Base-by-base conservation (phyloP, 2,113 vertebrate species). In the Aleadryas rufinucha region DNA sequence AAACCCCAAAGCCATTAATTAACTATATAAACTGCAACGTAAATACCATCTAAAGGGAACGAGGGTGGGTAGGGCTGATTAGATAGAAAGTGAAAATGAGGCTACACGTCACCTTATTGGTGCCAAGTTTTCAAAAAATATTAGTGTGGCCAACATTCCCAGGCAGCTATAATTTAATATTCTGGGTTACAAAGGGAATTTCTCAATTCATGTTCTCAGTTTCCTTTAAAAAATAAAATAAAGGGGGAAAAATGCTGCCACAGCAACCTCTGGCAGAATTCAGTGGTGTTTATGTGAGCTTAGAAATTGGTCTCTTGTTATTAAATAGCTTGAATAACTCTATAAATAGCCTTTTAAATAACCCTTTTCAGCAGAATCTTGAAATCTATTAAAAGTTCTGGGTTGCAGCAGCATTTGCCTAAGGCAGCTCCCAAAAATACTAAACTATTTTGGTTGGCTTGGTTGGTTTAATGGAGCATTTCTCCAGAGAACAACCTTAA, bases 171-270 rank as follows among this genome's bases (percentile, higher is more conserved):
- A 31, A 2, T 26, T 74, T 59, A 2, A 8, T 57, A 3, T 12
- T 69, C 26, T 24, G 10, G 7, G 2, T 60, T 41, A 24, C 30
- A 35, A n/a, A 30, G 1, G 8, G 49, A 66, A 31, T 89, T 84
- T 76, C 45, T 70, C 54, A 65, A 31, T 42, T 68, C 8, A 6
- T 24, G 6, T 52, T 60, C 35, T 56, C 16, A 2, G 16, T 71
- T 94, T 57, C 18, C 60, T 64, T 33, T 16, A 41, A 27, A 37
- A 14, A 30, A 39, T 31, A 22, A 26, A 18, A 19, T 1, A 6
- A 24, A 6, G 1, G 1, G 13, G 5, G 1, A 2, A 0, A 30
- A 53, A 17, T 31, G n/a, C 61, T 91, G 53, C 18, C 26, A 22
- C 30, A 54, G 37, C 20, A 54, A 11, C 18, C 50, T 52, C 31